Base-by-base conservation (phyloP, 2,888 invertebrate genomes). In the Adelognathus sp. region DNA sequence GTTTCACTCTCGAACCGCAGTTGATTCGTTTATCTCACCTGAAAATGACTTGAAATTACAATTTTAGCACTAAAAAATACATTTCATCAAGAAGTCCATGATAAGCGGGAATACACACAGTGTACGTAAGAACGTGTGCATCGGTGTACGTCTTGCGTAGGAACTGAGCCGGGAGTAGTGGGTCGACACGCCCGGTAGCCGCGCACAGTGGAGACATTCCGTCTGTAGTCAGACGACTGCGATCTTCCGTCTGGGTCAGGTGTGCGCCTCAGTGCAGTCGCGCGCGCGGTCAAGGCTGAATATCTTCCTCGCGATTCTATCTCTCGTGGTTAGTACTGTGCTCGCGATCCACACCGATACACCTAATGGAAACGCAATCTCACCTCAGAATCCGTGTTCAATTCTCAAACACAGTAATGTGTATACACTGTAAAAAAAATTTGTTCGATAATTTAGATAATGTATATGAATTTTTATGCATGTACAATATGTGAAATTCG, bases 161-260 rank as follows among this genome's bases (percentile, higher is more conserved):
- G 36, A 46, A 39, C 54, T 18, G 7, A 3, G 80, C 60, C 70
- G 76, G 54, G 79, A 64, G 70, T n/a, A 60, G 64, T 69, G 77
- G 72, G 61, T 69, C 75, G 76, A 79, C 74, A 76, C 64, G 73
- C 79, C 54, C 50, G 69, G 69, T 72, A 58, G 58, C 56, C 41
- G 60, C 61, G 64, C 21, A 39, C 75, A 83, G 81, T 81, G 76
- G 82, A 83, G 80, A 80, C 82, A 72, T 82, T 79, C 82, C 79
- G 80, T 69, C 77, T 82, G 82, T 76, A 81, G 82, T 81, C 82
- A 82, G 83, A 82, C 82, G 76, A 69, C 70, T 78, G 72, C 74
- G 74, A 79, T 79, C 78, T 79, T 79, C 78, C 60, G 78, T 79
- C 78, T 79, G 74, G 78, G 78, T 79, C 78, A 79, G 78, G 74